A percentile compares a stretch with the other conserved stretches of the same genome.
These are phyloP conservation scores for Tringa solitaria DNA, from an alignment of 2,113 vertebrate genomes.

Conservation along the genomic window DNA sequence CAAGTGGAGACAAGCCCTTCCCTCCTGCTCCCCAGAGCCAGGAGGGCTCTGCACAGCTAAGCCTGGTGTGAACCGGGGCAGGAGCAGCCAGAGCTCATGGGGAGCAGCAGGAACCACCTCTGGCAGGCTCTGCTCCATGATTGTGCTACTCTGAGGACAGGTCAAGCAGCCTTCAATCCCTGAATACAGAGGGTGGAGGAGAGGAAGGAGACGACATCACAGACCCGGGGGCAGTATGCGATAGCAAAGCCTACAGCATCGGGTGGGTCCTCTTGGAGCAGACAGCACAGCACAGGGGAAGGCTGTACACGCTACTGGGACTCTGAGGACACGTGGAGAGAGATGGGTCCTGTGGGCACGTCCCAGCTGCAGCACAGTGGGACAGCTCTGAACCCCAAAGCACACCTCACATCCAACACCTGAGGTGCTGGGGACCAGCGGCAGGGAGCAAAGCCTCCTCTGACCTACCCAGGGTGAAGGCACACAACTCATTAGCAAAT, in stretches of 20 bases:
- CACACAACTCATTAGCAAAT: not conserved
- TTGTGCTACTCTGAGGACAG: not conserved
- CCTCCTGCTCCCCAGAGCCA: not conserved
- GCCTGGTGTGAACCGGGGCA: rapidly evolving
- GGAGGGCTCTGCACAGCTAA: not conserved
- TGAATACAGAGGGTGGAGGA: not conserved
- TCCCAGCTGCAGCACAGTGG: not conserved
- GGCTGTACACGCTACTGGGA: not conserved
- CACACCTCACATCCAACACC: not conserved
- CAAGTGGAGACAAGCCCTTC: not conserved
- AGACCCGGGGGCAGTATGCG: not conserved
- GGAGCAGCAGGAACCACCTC: not conserved
- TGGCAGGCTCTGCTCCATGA: not conserved
- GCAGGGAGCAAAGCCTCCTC: not conserved
- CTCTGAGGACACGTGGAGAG: not conserved
- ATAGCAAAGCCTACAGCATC: not conserved
- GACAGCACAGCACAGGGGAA: rapidly evolving
- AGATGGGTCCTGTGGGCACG: not conserved
- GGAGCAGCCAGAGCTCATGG: not conserved
- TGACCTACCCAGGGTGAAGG: not conserved
- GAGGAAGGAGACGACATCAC: not conserved
- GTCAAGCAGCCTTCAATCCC: not conserved
- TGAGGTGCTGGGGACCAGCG: not conserved
- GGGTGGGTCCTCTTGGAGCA: not conserved
- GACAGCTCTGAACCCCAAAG: not conserved